Conservation (phyloP, 2,797 vertebrate species). For the Nannoperca australis region DNA sequence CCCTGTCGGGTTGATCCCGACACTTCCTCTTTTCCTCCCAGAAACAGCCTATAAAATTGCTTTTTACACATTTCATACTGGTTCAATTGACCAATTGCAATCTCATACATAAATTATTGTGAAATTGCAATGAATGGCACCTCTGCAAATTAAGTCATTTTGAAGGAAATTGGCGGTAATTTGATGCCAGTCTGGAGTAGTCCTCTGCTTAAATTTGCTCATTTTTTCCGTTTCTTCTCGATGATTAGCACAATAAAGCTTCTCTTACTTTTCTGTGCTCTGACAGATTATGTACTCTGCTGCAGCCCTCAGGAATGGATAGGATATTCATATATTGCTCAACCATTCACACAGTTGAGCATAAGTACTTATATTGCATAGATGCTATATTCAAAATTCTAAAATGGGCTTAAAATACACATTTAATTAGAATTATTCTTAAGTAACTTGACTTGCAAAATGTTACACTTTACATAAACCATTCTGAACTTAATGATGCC, state of each 20-base stretch:
- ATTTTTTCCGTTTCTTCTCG: slow-evolving; percentile 48
- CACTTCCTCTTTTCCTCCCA: slow-evolving; percentile 24
- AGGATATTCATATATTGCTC: slow-evolving; percentile 27
- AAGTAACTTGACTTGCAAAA: neutral
- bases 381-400: neutral
- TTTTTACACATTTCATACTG: slow-evolving; percentile 51
- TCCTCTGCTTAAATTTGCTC: slow-evolving; percentile 37
- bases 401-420: slow-evolving; percentile 10
- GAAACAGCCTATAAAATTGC: slow-evolving; percentile 46
- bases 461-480: slow-evolving; percentile 6
- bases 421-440: slow-evolving; percentile 30
- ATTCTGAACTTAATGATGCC: slow-evolving; percentile 17
- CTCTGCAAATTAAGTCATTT: slow-evolving; percentile 65
- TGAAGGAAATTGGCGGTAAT: slow-evolving; percentile 66
- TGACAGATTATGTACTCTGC: slow-evolving; percentile 33
- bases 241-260: slow-evolving; percentile 58
- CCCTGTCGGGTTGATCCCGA: slow-evolving; percentile 42
- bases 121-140: slow-evolving; percentile 60
- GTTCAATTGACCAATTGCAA: slow-evolving; percentile 67
- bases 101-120: slow-evolving; percentile 65
- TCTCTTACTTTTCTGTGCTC: slow-evolving; percentile 20
- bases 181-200: slow-evolving; percentile 61
- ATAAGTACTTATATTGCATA: neutral
- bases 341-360: slow-evolving; percentile 8
- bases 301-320: slow-evolving; percentile 26